Evolutionary conservation across 2,888 invertebrate species (phyloP), one percentile per base, ranked within the genome.

Genomic region (Ecdyonurus torrentis): DNA sequence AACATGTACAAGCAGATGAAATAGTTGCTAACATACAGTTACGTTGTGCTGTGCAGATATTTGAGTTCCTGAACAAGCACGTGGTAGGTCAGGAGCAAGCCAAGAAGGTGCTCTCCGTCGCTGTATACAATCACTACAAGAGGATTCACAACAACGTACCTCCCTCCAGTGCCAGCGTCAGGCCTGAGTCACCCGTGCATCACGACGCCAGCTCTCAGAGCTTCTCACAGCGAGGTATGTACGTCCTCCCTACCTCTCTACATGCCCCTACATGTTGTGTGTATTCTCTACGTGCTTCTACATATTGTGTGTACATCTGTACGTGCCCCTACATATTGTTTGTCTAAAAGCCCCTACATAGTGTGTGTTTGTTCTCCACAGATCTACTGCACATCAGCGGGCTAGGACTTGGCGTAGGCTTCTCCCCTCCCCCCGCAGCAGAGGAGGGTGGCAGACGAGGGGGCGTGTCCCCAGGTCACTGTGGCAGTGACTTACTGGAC

Each of bases 121-220:
- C 98, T 15, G 98, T 99, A 1, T 99, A 99, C 78, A 97, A 98
- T 78, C 99, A 99, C 75, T 99, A 98, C 77, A 97, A 98, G 78
- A 81, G 98, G 70, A 93, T 99, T 72, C 91, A 91, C 75, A 94
- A 97, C 76, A 97, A 97, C 77, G 81, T 91, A 65, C 86, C 85
- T 69, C 68, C 70, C 25, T 59, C 63, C 52, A 52, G 59, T n/a
- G 24, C 58, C 25, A 62, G 50, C 20, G 25, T 52, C n/a, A 70
- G 78, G 52, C 77, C 77, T 66, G 78, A 79, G 68, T 74, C 76
- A 70, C 76, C 77, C 63, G 75, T 83, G 65, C 78, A 82, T 67
- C 83, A 84, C 68, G 86, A 86, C 69, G 83, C 84, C 25, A 76
- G 85, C 64, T 85, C 86, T 70, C 84, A 86, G 70, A 68, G 79